A percentile compares a stretch with the other conserved stretches of the same genome.
Conservation (phyloP, 2,888 invertebrate species). For the Junonia oenone region DNA sequence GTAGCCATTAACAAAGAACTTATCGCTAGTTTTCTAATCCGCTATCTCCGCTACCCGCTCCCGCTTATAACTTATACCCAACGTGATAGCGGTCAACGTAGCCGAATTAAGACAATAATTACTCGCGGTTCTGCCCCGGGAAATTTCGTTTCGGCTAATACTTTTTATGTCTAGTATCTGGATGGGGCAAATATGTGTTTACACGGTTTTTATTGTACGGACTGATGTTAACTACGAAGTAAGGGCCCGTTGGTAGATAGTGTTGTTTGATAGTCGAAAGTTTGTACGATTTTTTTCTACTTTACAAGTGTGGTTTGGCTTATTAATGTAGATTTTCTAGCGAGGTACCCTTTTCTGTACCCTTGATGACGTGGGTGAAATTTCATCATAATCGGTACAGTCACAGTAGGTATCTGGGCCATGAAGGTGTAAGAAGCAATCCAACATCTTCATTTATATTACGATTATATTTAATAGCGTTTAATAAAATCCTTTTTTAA, state of each 20-base stretch:
- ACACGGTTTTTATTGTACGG: slow-evolving; percentile 36
- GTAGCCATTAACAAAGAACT: no score
- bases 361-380: no score
- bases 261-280: no score
- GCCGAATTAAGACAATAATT: slow-evolving; percentile 77
- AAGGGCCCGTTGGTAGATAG: not conserved
- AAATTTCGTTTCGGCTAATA: slow-evolving; percentile 68
- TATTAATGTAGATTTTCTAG: no score
- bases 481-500: not conserved
- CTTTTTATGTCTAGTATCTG: slow-evolving; percentile 60
- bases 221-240: slow-evolving; percentile 18
- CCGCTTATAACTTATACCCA: slow-evolving; percentile 34
- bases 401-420: no score
- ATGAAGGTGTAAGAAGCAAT: no score
- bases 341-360: no score
- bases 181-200: slow-evolving; percentile 39
- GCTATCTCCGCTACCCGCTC: slow-evolving; percentile 36
- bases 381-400: no score
- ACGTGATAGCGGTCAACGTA: slow-evolving; percentile 64
- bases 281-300: not conserved
- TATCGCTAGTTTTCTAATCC: not conserved
- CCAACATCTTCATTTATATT: no score
- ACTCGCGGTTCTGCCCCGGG: slow-evolving; percentile 50
- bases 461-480: not conserved
- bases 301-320: no score